Evolutionary conservation across 2,797 vertebrate genomes (phyloP), one percentile per base, ranked within the genome.

Genomic region (Tympanoctomys barrerae): DNA sequence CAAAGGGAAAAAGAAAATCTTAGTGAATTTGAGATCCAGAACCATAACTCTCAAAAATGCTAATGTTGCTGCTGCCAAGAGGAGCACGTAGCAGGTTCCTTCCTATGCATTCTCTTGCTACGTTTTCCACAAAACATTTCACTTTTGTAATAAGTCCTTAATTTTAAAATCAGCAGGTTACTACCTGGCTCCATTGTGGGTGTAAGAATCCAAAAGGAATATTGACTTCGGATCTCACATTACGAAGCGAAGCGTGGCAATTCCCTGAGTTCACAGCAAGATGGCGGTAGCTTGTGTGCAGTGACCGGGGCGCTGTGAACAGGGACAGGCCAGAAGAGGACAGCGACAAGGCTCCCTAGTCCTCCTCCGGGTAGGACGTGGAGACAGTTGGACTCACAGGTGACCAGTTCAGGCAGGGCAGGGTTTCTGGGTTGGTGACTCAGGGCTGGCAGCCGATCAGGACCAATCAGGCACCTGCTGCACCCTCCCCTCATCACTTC

Each of bases 171-270:
- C 83, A 82, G 52, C 31, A 79, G 33, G 28, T 52, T 91, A 26
- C 57, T 91, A 89, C 28, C 42, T 62, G 22, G 22, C 54, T 94
- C n/a, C 57, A 12, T 79, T 57, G 52, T 64, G 16, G 16, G 19
- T 78, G 22, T 78, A 71, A 91, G 5, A 75, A 80, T 85, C 42
- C 66, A 87, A 96, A 77, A 54, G 93, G 89, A 79, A 78, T 86
- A 86, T 24, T 39, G 61, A 42, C 21, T 31, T 78, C 84, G 77
- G 52, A 79, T 13, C 49, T 81, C 64, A 62, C 81, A 66, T 89
- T 88, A 62, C 59, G 59, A 26, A 80, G 52, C 19, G 59, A 26
- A 80, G 52, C 19, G 59, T 82, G 68, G 22, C 66, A 81, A 26
- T 75, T 80, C 39, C 52, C 66, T 42, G 18, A 87, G 83, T 2